These are phyloP conservation scores for Ceyx margarethae DNA, from an alignment of 2,113 vertebrate species.

Conservation along the genomic window DNA sequence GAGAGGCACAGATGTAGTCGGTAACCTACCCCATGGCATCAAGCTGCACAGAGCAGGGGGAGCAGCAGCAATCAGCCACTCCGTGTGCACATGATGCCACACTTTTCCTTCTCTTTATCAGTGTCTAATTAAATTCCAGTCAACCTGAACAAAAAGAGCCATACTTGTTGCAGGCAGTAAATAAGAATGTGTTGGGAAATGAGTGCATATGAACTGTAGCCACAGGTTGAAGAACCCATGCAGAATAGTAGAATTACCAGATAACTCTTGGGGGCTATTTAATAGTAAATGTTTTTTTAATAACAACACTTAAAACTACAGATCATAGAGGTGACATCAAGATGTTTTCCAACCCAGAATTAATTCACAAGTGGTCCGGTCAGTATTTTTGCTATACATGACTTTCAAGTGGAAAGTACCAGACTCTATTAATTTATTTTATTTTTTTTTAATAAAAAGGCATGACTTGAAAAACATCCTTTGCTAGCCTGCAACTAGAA, in stretches of 20 bases:
- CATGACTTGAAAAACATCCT: neutral
- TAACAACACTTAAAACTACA: neutral
- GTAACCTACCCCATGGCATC: neutral
- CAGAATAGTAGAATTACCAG: neutral
- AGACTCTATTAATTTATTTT: neutral
- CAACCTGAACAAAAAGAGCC: slow-evolving; percentile 34
- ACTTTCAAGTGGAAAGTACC: neutral
- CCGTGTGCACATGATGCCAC: neutral
- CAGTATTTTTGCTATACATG: slow-evolving; percentile 22
- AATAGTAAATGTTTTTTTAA: slow-evolving; percentile 8
- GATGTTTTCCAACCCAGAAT: slow-evolving; percentile 14
- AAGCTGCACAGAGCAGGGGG: neutral
- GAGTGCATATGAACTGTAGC: neutral
- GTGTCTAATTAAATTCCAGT: slow-evolving; percentile 58
- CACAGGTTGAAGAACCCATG: neutral
- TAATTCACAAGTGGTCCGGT: neutral
- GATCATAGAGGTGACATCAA: neutral
- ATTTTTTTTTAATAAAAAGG: neutral
- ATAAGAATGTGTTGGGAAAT: neutral
- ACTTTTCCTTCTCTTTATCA: slow-evolving; percentile 50
- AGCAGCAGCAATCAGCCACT: neutral
- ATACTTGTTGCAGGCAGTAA: neutral
- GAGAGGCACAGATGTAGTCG: neutral
- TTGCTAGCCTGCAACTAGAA: neutral
- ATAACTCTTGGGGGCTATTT: neutral